Evolutionary conservation across 2,113 vertebrate species (phyloP), one percentile per base, ranked within the genome.

Genomic region (Polyodon spathula): DNA sequence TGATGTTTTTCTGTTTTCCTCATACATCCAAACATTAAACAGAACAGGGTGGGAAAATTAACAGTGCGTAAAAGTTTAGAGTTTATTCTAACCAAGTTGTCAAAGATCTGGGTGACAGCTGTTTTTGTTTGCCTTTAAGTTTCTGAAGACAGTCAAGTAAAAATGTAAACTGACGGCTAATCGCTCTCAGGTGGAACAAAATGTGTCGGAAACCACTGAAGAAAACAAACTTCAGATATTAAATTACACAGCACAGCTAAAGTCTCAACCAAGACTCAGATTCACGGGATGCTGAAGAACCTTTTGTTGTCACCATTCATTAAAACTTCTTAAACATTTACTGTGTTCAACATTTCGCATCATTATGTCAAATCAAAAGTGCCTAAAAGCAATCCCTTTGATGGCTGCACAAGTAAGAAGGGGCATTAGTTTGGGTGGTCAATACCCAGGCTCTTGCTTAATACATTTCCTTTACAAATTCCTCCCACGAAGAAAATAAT

Each of bases 31-130:
- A 81, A 80, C 76, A 81, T 75, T 79, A 70, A 60, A 70, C 56
- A 70, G 70, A 73, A 72, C 70, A 77, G 79, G 40, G 12, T 74
- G 78, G 76, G 74, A 82, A 82, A 84, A 86, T 86, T 80, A 86
- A 76, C 74, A 71, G 73, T 81, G 79, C 79, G 83, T 84, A 81
- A 80, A 81, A n/a, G n/a, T n/a, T n/a, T n/a, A n/a, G n/a, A n/a
- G n/a, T 71, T 83, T 81, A 65, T 76, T 68, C 73, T 77, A 78
- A 68, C 79, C 64, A 71, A 65, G 78, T 76, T 85, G 84, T 86
- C 82, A 84, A 67, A 78, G 71, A 73, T 74, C 76, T 63, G 68
- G 54, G 70, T 82, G 77, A 80, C 77, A 78, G 75, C 71, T 75
- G 73, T 75, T 80, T 68, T 75, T 76, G 69, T 66, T 59, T 72